These are phyloP conservation scores for Hedya salicella DNA, from an alignment of 2,888 invertebrate species.

Conservation along the genomic window DNA sequence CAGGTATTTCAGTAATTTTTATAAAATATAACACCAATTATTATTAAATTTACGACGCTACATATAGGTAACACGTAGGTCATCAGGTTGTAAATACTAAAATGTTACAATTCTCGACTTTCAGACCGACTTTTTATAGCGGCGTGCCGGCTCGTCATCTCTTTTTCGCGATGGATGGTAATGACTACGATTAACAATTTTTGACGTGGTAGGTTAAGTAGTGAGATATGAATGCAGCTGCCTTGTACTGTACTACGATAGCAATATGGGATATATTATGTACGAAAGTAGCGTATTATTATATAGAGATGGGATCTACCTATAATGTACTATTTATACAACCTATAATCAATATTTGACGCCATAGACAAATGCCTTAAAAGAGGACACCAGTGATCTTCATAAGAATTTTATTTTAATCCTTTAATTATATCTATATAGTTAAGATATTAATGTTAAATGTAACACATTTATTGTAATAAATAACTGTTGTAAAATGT, in stretches of 20 bases:
- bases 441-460: slow-evolving; percentile 58
- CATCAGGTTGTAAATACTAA: too few relatives aligned
- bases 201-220: not conserved
- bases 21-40: too few relatives aligned
- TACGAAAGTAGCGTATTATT: not conserved
- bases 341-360: slow-evolving; percentile 38
- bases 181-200: too few relatives aligned
- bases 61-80: too few relatives aligned
- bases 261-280: slow-evolving; percentile 22
- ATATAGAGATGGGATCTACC: slow-evolving; percentile 9
- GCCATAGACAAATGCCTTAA: slow-evolving; percentile 60
- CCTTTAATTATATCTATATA: slow-evolving; percentile 56
- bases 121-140: too few relatives aligned
- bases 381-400: slow-evolving; percentile 55
- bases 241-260: slow-evolving; percentile 46
- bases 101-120: too few relatives aligned
- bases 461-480: slow-evolving; percentile 66
- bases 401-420: slow-evolving; percentile 43
- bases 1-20: too few relatives aligned
- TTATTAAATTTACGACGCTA: too few relatives aligned
- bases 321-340: slow-evolving; percentile 14
- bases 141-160: too few relatives aligned
- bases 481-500: slow-evolving; percentile 82
- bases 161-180: too few relatives aligned
- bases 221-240: slow-evolving; percentile 28